phyloP scores from a whole-genome alignment of 2,888 invertebrate genomes.

The Flexamia atlantica region DNA sequence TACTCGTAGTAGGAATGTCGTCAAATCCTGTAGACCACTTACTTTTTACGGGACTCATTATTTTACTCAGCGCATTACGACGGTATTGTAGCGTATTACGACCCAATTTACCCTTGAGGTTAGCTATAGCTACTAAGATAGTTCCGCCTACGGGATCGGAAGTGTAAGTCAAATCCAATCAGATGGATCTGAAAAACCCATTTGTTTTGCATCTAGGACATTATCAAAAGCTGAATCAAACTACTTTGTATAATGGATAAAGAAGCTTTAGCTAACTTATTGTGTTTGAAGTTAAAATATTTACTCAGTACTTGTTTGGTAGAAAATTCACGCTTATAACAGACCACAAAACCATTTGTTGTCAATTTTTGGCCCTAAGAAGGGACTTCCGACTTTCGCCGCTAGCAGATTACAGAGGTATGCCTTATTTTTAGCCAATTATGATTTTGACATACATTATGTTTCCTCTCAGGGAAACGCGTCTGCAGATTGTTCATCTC shows the following conservation, averaged over 20 bases:
- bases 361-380: conserved; percentile 46
- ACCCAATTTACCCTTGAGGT: no score
- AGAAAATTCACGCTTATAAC: conserved; percentile 39
- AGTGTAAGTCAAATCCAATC: conserved; percentile 26
- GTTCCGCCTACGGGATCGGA: no score
- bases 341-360: no score
- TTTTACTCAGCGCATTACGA: no score
- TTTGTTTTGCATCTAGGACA: conserved; percentile 31
- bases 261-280: no score
- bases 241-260: conserved; percentile 49
- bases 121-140: no score
- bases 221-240: conserved; percentile 21
- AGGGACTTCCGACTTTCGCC: conserved; percentile 32
- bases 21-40: no score
- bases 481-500: conserved; percentile 24
- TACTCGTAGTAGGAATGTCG: no score
- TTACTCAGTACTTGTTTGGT: conserved; percentile 49
- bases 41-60: no score
- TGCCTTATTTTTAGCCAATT: conserved; percentile 41
- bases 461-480: conserved; percentile 5
- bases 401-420: conserved; percentile 48
- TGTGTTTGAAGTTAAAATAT: conserved; percentile 48
- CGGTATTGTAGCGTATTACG: no score
- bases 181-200: conserved; percentile 32
- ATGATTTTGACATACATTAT: conserved; percentile 47